phyloP scores from a whole-genome alignment of 1,140 invertebrate genomes.

The Elysia chlorotica region DNA sequence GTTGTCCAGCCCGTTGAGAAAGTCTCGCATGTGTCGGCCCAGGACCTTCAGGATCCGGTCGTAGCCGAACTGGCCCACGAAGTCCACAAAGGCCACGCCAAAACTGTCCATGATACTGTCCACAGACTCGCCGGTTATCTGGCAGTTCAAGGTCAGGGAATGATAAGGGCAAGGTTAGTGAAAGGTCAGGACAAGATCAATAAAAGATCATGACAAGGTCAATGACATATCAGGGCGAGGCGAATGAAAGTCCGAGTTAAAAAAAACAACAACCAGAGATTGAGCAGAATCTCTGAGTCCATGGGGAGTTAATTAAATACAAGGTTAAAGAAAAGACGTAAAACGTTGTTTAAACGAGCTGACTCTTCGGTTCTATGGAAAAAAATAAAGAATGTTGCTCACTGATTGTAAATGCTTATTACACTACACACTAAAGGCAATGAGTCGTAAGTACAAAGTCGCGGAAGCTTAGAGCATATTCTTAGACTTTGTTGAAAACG shows the following conservation, averaged over 20 bases:
- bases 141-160: not conserved
- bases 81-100: conserved; percentile 58
- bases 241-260: not conserved
- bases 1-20: conserved; percentile 92
- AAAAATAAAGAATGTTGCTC: too few relatives aligned
- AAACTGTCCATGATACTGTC: conserved; percentile 56
- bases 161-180: not conserved
- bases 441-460: too few relatives aligned
- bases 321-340: too few relatives aligned
- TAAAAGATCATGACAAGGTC: not conserved
- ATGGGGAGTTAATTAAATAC: not conserved
- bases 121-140: conserved; percentile 39
- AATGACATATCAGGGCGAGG: not conserved
- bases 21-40: conserved; percentile 91
- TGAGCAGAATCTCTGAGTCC: not conserved
- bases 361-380: too few relatives aligned
- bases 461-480: too few relatives aligned
- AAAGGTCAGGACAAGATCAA: not conserved
- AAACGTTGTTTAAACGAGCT: too few relatives aligned
- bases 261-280: not conserved
- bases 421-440: too few relatives aligned
- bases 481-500: too few relatives aligned
- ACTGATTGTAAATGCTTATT: too few relatives aligned
- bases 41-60: conserved; percentile 79
- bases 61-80: conserved; percentile 87